A percentile compares a stretch with the other conserved stretches of the same genome.
phyloP scores from a whole-genome alignment of 2,888 invertebrate genomes.

The Ecliptopera silaceata region DNA sequence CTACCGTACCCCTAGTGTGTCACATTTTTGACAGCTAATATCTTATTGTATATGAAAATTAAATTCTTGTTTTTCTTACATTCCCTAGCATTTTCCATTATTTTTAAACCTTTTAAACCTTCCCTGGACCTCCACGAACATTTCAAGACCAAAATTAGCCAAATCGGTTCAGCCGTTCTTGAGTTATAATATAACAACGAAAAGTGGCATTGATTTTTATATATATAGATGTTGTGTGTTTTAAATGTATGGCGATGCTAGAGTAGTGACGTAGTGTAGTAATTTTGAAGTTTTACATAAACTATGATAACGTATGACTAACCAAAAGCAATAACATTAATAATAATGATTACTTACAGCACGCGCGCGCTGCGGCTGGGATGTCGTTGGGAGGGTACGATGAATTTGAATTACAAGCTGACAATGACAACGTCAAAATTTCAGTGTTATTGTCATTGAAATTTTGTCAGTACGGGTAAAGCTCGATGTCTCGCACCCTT shows the following conservation, averaged over 20 bases:
- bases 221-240: conserved; percentile 81
- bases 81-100: too few relatives aligned
- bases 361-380: conserved; percentile 70
- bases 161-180: too few relatives aligned
- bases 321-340: conserved; percentile 79
- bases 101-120: too few relatives aligned
- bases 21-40: too few relatives aligned
- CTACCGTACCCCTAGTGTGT: too few relatives aligned
- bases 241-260: conserved; percentile 79
- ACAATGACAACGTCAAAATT: conserved; percentile 19
- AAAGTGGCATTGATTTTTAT: too few relatives aligned
- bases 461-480: conserved; percentile 12
- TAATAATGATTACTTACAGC: conserved; percentile 55
- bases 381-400: conserved; percentile 7
- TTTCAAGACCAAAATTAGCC: too few relatives aligned
- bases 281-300: conserved; percentile 81
- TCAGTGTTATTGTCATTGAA: conserved; percentile 5
- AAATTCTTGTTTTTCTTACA: too few relatives aligned
- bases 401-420: conserved; percentile 13
- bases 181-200: too few relatives aligned
- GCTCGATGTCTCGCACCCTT: conserved; percentile 19
- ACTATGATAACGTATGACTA: conserved; percentile 63
- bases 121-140: too few relatives aligned
- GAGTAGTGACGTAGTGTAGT: conserved; percentile 78
- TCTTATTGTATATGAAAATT: too few relatives aligned